A percentile compares a stretch with the other conserved stretches of the same genome.
phyloP scores from a whole-genome alignment of 2,888 invertebrate genomes.

The Allacma fusca region DNA sequence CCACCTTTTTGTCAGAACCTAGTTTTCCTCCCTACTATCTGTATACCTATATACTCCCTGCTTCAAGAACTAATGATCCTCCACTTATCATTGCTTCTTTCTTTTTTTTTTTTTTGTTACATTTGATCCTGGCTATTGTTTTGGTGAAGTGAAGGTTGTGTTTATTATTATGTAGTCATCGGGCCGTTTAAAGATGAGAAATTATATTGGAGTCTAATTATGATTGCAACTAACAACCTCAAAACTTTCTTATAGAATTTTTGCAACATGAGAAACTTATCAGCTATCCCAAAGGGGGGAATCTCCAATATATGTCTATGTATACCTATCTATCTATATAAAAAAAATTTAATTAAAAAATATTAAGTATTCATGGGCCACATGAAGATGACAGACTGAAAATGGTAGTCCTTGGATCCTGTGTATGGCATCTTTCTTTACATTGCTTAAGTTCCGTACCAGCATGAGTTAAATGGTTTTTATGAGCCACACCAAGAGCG shows the following conservation, averaged over 20 bases:
- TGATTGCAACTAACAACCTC: no score
- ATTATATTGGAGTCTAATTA: no score
- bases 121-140: no score
- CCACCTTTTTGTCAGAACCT: background rate
- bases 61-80: background rate
- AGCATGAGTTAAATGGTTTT: conserved; percentile 34
- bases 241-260: no score
- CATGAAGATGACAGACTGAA: conserved; percentile 3
- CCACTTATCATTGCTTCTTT: background rate
- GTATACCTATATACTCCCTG: background rate
- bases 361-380: conserved; percentile 1
- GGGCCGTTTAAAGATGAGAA: no score
- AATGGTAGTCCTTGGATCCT: conserved; percentile 6
- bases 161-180: no score
- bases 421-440: background rate
- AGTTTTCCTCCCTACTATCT: background rate
- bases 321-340: no score
- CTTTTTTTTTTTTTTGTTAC: background rate
- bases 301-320: background rate
- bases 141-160: no score
- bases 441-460: background rate
- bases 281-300: background rate
- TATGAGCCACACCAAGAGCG: conserved; percentile 1
- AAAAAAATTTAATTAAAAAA: conserved; percentile 27
- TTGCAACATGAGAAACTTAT: no score